Evolutionary conservation across 1,140 invertebrate species (phyloP), one percentile per base, ranked within the genome.

Genomic region (Drosophila serrata): DNA sequence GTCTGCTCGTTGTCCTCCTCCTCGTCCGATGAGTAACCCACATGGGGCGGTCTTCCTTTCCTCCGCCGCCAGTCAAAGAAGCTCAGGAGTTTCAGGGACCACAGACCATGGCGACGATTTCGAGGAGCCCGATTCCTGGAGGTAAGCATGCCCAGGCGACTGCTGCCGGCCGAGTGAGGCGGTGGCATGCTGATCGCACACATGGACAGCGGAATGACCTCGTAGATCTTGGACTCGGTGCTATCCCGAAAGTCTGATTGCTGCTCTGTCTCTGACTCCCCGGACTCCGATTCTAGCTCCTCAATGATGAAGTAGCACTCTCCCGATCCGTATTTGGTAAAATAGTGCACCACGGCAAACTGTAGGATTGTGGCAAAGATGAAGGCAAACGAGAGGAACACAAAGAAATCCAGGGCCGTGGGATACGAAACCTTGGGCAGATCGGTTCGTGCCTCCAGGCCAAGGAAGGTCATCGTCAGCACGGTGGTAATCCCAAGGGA

Each of bases 341-440:
- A 98, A 86, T 97, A 97, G 90, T 98, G 97, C 0, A 98, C 97
- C 7, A 97, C 94, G 6, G 97, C 97, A 92, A 98, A 98, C 94
- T 96, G 96, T 62, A 97, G 95, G 57, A 98, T 97, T 2, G 97
- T 97, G 5, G 97, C 97, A 79, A 98, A 97, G 55, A 98, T 97
- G 92, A 97, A 98, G 2, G 95, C 95, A 85, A 98, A 98, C 13
- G 96, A 97, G 22, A 98, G 94, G 90, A 97, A 97, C 0, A 98
- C 96, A 91, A 97, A 98, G 74, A 97, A 96, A 91, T 98, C 97
- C 51, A 98, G 93, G 4, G 97, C 97, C 9, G 97, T 98, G 1
- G 96, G 96, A 93, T 98, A 98, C 37, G 97, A 95, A 33, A 98
- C 97, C 94, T 97, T 97, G 5, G 97, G 97, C 48, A 98, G 93